Evolutionary conservation across 2,797 vertebrate species (phyloP), one percentile per base, ranked within the genome.

Genomic region (Petrocephalus sullivani): DNA sequence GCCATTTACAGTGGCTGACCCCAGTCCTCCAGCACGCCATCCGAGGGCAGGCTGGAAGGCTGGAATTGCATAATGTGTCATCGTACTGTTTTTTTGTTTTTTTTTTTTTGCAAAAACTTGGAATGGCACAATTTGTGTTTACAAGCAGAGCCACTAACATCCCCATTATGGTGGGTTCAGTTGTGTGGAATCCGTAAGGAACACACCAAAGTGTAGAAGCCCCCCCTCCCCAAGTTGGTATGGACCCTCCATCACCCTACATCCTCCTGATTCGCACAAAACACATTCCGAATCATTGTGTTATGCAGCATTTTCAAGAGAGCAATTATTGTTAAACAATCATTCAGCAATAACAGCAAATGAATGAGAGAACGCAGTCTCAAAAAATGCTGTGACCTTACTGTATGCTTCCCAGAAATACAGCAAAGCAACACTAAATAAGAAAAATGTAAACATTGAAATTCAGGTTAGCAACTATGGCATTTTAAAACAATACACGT

Each of bases 391-490:
- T n/a, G 37, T 49, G 75, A 81, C 41, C 75, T n/a, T 37, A 82
- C 28, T 46, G 23, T 51, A 8, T 49, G 37, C 37, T 51, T 28
- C 92, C 89, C 84, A 89, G 91, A 92, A 92, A 81, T 89, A 82
- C 86, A 28, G 87, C 89, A 89, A 89, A 90, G 60, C 86, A 81
- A 60, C 60, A 49, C 51, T 91, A 87, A 91, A 91, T 33, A 41
- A 46, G 82, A 90, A 90, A 91, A 92, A 92, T 88, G 51, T 56
- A 89, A 86, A 89, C 51, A 49, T 85, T 46, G 49, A 49, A 87
- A 82, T 57, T 82, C 71, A 67, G 86, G 56, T 89, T 82, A 92
- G 92, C 84, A 90, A 14, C 88, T 87, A 85, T 88, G 58, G 84
- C 51, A 67, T 86, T 81, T 54, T 21, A 75, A 88, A 87, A 83